A percentile compares a stretch with the other conserved stretches of the same genome.
Evolutionary conservation across 2,797 vertebrate species (phyloP).

Genomic region (Babyrousa celebensis): DNA sequence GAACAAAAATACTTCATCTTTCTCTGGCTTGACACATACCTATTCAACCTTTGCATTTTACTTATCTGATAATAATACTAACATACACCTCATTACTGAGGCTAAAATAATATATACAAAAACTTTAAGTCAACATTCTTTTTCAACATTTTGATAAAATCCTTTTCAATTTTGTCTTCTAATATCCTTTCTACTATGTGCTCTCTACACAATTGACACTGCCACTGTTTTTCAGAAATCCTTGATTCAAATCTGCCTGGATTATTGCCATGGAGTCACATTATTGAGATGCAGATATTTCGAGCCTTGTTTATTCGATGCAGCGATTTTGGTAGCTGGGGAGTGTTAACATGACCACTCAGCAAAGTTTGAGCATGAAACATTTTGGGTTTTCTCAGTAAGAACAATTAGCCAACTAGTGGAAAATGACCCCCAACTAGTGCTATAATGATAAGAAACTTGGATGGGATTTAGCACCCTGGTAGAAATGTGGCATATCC

Average conservation of each 20-base stretch:
- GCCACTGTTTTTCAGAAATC: background rate
- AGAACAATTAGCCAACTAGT: slow-evolving; percentile 20
- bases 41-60: background rate
- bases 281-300: background rate
- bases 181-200: background rate
- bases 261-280: background rate
- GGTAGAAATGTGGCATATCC: background rate
- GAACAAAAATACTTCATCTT: background rate
- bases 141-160: slow-evolving; percentile 25
- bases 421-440: background rate
- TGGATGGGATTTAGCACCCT: background rate
- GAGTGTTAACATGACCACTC: background rate
- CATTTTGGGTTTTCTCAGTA: slow-evolving; percentile 42
- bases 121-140: background rate
- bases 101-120: slow-evolving; percentile 4
- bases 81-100: background rate
- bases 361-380: slow-evolving; percentile 21
- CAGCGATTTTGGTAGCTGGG: background rate
- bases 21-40: background rate
- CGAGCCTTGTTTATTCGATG: background rate
- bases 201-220: background rate
- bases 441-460: background rate
- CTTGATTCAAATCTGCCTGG: background rate
- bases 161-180: slow-evolving; percentile 30
- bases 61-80: slow-evolving; percentile 15